Evolutionary conservation across 2,113 vertebrate species (phyloP).

Genomic region (Amazona guildingii): DNA sequence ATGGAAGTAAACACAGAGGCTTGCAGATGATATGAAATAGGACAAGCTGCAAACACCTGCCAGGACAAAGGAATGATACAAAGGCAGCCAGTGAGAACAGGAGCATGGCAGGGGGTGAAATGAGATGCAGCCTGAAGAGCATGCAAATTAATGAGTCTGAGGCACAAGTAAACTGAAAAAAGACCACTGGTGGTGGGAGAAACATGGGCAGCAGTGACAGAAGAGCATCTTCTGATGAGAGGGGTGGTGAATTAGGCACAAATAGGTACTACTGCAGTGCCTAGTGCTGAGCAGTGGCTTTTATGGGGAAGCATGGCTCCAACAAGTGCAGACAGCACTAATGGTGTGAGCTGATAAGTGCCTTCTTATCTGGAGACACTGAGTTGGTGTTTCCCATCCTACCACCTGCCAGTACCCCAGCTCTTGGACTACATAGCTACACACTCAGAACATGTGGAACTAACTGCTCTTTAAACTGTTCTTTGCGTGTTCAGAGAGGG

Average conservation of each 20-base stretch:
- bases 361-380: neutral
- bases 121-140: neutral
- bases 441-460: rapidly evolving
- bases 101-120: neutral
- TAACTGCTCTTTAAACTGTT: neutral
- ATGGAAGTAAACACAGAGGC: neutral
- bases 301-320: neutral
- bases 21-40: neutral
- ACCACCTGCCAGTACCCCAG: neutral
- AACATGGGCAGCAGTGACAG: neutral
- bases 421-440: neutral
- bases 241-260: neutral
- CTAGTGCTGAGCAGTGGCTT: rapidly evolving
- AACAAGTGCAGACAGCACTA: neutral
- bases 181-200: neutral
- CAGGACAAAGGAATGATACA: neutral
- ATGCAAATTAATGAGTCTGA: neutral
- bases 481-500: neutral
- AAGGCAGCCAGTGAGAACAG: neutral
- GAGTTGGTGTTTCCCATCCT: neutral
- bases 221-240: neutral
- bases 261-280: neutral
- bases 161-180: neutral
- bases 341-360: no score
- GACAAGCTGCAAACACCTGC: neutral